A percentile compares a stretch with the other conserved stretches of the same genome.
These are phyloP conservation scores for Nemoura dubitans DNA, from an alignment of 2,888 invertebrate genomes.

Conservation along the genomic window DNA sequence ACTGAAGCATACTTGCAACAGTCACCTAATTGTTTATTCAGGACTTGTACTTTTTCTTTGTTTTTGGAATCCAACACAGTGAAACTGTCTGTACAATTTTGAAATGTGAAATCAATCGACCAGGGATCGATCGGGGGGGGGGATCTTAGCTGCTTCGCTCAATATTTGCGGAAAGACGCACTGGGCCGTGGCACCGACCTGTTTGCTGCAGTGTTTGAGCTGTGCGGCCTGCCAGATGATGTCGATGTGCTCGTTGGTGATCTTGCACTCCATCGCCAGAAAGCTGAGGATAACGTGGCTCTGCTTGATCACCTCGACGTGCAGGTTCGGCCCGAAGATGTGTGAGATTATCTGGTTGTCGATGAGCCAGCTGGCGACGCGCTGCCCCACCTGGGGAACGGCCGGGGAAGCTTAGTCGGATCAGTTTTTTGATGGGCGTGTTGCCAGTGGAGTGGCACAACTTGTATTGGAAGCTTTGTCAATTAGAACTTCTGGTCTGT, in stretches of 20 bases:
- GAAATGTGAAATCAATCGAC: too few species aligned
- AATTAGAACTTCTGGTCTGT: too few species aligned
- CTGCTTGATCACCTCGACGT: constrained; percentile 95
- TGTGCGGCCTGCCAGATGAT: constrained; percentile 95
- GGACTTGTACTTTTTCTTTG: too few species aligned
- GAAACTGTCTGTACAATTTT: too few species aligned
- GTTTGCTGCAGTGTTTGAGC: constrained; percentile 92
- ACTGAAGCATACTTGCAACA: too few species aligned
- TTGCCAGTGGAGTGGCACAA: too few species aligned
- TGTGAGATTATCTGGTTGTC: constrained; percentile 91
- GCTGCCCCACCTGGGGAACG: constrained; percentile 72
- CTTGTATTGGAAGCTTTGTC: too few species aligned
- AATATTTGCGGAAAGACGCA: constrained; percentile 60
- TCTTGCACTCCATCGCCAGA: constrained; percentile 89
- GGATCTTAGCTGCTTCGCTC: background rate
- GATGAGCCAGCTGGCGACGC: constrained; percentile 88
- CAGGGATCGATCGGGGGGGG: too few species aligned
- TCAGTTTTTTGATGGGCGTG: background rate
- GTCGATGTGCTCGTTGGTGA: constrained; percentile 90
- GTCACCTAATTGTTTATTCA: too few species aligned
- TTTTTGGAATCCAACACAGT: too few species aligned
- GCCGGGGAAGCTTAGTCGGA: background rate
- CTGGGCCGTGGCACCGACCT: too few species aligned
- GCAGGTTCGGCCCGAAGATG: constrained; percentile 96
- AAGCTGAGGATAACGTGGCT: constrained; percentile 93